phyloP scores from a whole-genome alignment of 1,140 invertebrate genomes.

The Littorina saxatilis region DNA sequence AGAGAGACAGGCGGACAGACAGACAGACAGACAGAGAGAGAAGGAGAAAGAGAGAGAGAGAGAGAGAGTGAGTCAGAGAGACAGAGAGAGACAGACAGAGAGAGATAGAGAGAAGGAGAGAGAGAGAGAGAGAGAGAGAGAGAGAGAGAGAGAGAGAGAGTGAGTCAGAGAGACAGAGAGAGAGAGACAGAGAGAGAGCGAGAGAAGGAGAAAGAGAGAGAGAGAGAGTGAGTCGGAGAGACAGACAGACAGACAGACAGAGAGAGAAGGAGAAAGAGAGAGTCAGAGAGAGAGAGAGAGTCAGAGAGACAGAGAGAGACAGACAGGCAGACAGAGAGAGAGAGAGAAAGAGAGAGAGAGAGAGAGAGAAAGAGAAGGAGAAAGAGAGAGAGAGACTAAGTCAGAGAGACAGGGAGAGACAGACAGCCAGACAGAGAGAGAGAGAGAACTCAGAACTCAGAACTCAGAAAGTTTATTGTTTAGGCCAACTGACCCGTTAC shows the following conservation, averaged over 20 bases:
- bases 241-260: background rate
- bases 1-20: background rate
- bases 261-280: background rate
- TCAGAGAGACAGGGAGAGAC: no score
- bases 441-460: no score
- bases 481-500: no score
- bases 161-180: background rate
- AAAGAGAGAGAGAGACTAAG: no score
- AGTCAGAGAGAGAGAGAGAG: no score
- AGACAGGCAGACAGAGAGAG: no score
- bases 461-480: no score
- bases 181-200: background rate
- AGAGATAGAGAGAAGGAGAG: background rate
- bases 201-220: background rate
- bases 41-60: background rate
- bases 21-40: background rate
- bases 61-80: background rate
- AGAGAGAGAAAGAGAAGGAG: no score
- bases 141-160: conserved; percentile 15
- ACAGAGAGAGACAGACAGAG: conserved; percentile 2
- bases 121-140: conserved; percentile 4
- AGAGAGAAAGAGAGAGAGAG: no score
- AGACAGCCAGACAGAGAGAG: no score
- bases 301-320: no score
- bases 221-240: background rate